Conservation (phyloP, 2,888 invertebrate species). For the Malachius bipustulatus region DNA sequence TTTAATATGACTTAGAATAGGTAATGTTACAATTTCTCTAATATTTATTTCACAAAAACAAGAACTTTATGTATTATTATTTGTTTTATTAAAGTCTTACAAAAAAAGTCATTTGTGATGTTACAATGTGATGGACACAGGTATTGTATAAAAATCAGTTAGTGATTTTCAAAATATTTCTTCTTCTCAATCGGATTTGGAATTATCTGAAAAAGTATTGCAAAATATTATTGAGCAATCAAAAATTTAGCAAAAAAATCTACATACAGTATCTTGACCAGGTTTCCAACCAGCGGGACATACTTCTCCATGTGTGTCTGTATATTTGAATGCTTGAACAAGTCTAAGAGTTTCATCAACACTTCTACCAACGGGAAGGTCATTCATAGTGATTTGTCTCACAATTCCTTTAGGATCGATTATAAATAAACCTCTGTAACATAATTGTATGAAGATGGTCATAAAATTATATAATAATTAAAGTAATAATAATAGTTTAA, state of each 20-base stretch:
- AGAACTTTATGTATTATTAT: too few species aligned
- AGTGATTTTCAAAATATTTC: constrained; percentile 64
- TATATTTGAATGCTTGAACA: constrained; percentile 92
- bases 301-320: constrained; percentile 85
- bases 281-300: constrained; percentile 95
- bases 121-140: background rate
- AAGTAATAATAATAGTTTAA: too few species aligned
- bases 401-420: constrained; percentile 81
- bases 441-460: background rate
- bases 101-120: background rate
- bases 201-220: constrained; percentile 56
- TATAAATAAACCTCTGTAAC: constrained; percentile 73
- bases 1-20: too few species aligned
- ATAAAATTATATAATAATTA: too few species aligned
- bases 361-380: constrained; percentile 83
- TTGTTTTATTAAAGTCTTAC: too few species aligned
- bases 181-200: constrained; percentile 70
- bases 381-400: constrained; percentile 94
- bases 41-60: background rate
- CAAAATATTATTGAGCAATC: background rate
- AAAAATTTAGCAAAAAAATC: background rate
- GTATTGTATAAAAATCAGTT: constrained; percentile 10
- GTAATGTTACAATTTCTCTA: too few species aligned
- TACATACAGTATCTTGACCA: constrained; percentile 74
- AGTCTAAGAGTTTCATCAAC: constrained; percentile 89